Percentiles rank a stretch among this genome's conserved stretches.
Evolutionary conservation across 2,888 invertebrate species (phyloP).

Genomic region (Calameuta pallipes): DNA sequence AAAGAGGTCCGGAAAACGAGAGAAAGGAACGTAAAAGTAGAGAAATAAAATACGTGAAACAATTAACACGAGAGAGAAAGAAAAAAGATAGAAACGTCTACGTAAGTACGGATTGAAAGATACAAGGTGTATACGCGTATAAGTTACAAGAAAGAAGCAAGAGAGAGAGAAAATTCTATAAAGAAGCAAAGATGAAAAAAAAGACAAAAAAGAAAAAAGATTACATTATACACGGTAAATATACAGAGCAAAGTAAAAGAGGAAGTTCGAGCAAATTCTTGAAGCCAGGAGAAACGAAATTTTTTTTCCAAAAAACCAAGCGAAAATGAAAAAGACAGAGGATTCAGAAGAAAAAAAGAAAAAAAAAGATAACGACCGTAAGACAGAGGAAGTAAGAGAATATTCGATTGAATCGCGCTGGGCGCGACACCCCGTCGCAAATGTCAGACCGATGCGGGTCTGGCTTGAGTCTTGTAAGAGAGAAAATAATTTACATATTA

Average conservation of each 20-base stretch:
- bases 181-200: not conserved
- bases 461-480: slow-evolving; percentile 47
- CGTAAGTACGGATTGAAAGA: not conserved
- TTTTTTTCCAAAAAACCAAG: too few species aligned
- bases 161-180: not conserved
- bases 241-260: too few species aligned
- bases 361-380: slow-evolving; percentile 1
- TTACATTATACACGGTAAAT: not conserved
- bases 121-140: not conserved
- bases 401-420: slow-evolving; percentile 14
- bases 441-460: slow-evolving; percentile 19
- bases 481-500: slow-evolving; percentile 57
- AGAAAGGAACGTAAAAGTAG: too few species aligned
- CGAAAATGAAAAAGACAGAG: too few species aligned
- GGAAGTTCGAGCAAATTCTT: too few species aligned
- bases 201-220: not conserved
- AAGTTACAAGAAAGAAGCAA: not conserved
- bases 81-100: not conserved
- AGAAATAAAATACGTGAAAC: too few species aligned
- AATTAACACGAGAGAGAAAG: not conserved
- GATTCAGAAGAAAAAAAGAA: slow-evolving; percentile 10
- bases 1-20: too few species aligned
- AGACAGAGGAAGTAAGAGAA: slow-evolving; percentile 19
- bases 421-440: slow-evolving; percentile 32
- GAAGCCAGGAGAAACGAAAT: too few species aligned